Evolutionary conservation across 1,140 invertebrate genomes (phyloP), one percentile per base, ranked within the genome.

Genomic region (Cotesia typhae): DNA sequence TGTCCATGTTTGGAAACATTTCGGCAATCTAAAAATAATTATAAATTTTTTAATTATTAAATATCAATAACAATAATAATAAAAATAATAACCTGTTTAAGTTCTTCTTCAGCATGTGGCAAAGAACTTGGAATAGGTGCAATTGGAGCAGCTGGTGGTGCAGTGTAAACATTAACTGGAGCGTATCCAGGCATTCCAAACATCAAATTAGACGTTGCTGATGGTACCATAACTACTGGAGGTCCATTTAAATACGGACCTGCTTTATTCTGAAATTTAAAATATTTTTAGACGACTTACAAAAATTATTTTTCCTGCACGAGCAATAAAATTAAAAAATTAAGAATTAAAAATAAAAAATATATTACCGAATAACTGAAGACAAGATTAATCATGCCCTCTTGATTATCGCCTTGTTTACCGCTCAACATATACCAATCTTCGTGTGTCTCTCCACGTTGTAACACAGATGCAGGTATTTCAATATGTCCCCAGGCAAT

Each of bases 1-100:
- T 92, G 77, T 98, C 96, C 82, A 98, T 91, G 82, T 93, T 94
- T 17, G 97, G 96, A 87, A 99, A 99, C 96, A 99, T 98, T 87
- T 98, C 96, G 80, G 94, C 91, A 71, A 98, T 91, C 92, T 96
- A 85, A 67, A 88, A 57, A 80, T 66, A 76, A 75, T 55, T 37
- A 65, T 28, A 65, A 14, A 38, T 36, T 37, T 63, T 64, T 64
- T 61, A 61, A 74, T 77, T 55, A 70, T 41, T 67, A 3, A 9
- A 17, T 53, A 37, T 4, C 1, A 10, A 14, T 41, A 35, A 67
- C 4, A 53, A 52, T 12, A 37, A 64, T 7, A 20, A 36, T 65
- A 4, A 10, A 1, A 37, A 4, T 20, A 28, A 28, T 28, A 28
- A 93, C 92, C 89, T 94, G 93, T 88, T 93, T 92, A 14, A 95